phyloP scores from a whole-genome alignment of 1,140 invertebrate genomes.

The Sesamia nonagrioides region DNA sequence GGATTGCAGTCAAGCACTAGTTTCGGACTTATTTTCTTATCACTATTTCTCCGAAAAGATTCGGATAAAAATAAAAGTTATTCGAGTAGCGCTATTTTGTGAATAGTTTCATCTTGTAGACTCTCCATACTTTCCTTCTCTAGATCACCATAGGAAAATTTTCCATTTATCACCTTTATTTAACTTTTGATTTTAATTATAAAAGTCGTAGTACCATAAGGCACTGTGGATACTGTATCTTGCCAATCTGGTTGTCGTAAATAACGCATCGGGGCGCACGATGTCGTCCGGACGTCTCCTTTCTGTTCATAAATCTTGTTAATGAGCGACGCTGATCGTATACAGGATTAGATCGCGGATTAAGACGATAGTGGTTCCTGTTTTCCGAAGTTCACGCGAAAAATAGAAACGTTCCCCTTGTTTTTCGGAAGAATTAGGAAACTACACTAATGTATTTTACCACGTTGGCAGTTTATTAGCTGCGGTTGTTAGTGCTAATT shows the following conservation, averaged over 20 bases:
- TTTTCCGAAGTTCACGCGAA: conserved; percentile 41
- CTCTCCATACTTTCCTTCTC: not conserved
- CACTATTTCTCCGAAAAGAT: too few relatives aligned
- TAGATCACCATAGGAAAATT: conserved; percentile 19
- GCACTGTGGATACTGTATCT: conserved; percentile 70
- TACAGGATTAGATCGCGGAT: conserved; percentile 77
- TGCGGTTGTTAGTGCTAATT: conserved; percentile 24
- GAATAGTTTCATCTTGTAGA: not conserved
- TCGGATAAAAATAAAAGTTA: too few relatives aligned
- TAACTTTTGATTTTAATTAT: conserved; percentile 56
- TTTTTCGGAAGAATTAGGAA: conserved; percentile 37
- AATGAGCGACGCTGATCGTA: conserved; percentile 82
- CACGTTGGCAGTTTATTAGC: conserved; percentile 21
- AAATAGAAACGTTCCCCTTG: conserved; percentile 40
- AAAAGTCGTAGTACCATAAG: conserved; percentile 65
- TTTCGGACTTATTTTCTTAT: too few relatives aligned
- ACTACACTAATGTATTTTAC: conserved; percentile 37
- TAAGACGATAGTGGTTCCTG: conserved; percentile 58
- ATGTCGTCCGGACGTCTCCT: conserved; percentile 75
- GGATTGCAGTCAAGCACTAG: too few relatives aligned
- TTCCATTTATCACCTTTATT: conserved; percentile 40
- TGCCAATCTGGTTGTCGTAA: conserved; percentile 78
- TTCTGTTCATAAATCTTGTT: conserved; percentile 84
- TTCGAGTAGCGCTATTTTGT: too few relatives aligned
- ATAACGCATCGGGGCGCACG: conserved; percentile 76